A percentile compares a stretch with the other conserved stretches of the same genome.
Conservation (phyloP, 2,113 vertebrate species). For the Onychostoma macrolepis region DNA sequence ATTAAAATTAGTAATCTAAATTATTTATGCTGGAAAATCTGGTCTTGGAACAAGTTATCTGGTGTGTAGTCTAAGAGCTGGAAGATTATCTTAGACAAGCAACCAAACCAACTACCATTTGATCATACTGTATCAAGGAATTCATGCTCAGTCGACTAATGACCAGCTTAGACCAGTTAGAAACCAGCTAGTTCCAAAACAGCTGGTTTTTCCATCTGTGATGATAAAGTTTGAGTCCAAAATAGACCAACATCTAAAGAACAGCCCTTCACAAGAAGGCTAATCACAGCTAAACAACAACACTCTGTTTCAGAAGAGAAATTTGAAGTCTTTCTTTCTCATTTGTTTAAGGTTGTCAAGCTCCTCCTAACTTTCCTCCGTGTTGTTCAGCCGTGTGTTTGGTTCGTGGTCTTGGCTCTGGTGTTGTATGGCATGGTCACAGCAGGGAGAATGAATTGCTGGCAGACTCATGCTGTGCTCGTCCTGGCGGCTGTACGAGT, state of each 20-base stretch:
- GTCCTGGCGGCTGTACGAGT: constrained; percentile 15
- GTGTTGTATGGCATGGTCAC: constrained; percentile 9
- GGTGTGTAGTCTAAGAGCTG: background rate
- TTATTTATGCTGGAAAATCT: background rate
- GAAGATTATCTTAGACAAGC: background rate
- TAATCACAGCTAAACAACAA: background rate
- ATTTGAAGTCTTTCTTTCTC: background rate
- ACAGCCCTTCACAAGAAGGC: background rate
- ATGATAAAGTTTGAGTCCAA: background rate
- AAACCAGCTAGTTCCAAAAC: background rate
- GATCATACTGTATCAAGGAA: background rate
- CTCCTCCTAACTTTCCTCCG: constrained; percentile 1
- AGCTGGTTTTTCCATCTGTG: background rate
- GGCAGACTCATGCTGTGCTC: constrained; percentile 21
- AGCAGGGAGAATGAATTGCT: constrained; percentile 28
- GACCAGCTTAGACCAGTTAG: background rate
- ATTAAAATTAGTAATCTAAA: background rate
- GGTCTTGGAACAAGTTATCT: background rate
- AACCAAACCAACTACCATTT: background rate
- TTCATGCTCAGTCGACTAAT: background rate
- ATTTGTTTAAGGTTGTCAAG: constrained; percentile 19
- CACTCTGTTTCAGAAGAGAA: background rate
- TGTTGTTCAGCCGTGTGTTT: background rate
- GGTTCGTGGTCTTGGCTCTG: constrained; percentile 12
- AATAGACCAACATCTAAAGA: background rate